Evolutionary conservation across 2,113 vertebrate species (phyloP).

Genomic region (Trachemys scripta): DNA sequence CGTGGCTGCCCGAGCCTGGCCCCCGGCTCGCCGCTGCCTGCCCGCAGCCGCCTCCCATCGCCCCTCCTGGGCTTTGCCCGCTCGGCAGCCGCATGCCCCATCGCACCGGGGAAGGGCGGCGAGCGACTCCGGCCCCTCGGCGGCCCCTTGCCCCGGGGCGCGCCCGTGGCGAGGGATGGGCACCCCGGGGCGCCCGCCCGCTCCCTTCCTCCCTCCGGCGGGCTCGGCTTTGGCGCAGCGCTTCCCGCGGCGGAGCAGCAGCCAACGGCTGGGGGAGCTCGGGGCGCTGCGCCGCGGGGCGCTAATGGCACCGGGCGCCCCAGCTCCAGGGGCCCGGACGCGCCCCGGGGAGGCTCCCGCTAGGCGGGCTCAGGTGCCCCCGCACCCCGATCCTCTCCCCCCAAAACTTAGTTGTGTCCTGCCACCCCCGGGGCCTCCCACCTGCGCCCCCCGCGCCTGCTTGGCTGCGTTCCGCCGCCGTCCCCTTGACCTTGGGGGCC

Average conservation of each 20-base stretch:
- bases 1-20: too few species aligned
- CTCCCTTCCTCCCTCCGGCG: neutral
- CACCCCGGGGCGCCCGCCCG: neutral
- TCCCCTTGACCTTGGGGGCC: neutral
- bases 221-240: constrained; percentile 61
- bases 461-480: neutral
- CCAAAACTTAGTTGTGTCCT: neutral
- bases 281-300: neutral
- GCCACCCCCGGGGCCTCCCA: neutral
- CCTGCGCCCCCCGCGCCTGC: neutral
- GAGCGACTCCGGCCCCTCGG: neutral
- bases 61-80: neutral
- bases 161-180: too few species aligned
- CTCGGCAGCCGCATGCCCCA: neutral
- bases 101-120: too few species aligned
- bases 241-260: constrained; percentile 22
- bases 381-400: too few species aligned
- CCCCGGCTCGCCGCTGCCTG: neutral
- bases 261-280: neutral
- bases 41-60: too few species aligned
- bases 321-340: too few species aligned
- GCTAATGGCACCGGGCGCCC: too few species aligned
- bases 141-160: too few species aligned
- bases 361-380: too few species aligned
- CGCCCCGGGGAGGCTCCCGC: too few species aligned